Evolutionary conservation across 2,797 vertebrate genomes (phyloP), one percentile per base, ranked within the genome.

Genomic region (Spondyliosoma cantharus): DNA sequence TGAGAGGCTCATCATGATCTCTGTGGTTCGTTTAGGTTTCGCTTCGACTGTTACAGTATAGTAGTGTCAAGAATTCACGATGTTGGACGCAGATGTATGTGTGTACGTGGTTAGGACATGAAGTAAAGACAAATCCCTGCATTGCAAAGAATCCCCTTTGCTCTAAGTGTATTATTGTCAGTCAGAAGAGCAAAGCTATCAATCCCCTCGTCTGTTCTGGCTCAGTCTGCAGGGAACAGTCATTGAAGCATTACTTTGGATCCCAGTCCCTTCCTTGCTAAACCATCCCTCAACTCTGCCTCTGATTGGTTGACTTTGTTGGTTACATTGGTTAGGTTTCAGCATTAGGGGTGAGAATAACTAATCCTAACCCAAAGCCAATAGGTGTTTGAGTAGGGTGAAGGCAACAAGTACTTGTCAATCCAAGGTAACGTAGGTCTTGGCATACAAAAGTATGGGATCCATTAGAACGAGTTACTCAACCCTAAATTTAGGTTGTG

Each of bases 1-100:
- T 59, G 67, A 71, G 62, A 49, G 19, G 62, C 20, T 79, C 24
- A 68, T 80, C 25, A 52, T 16, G 62, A 72, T 25, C 57, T 42
- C 27, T 17, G 54, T 9, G 71, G 14, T 76, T 61, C 64, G 68
- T 64, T 61, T 29, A 43, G 65, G 68, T 78, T 60, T 66, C 42
- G 20, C 49, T 45, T 69, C 78, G 58, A 80, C 52, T 49, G 62
- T 74, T 62, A 16, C 2, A n/a, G 46, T 42, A 49, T 4, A 20
- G 54, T 20, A 58, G 62, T 68, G 29, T 29, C 17, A 6, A 24
- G 72, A 7, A 19, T 67, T 71, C 46, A 56, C 5, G 20, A 43
- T n/a, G 49, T 4, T 42, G 12, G 0, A 0, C 7, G 27, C 1
- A 11, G 48, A 49, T n/a, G 29, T 6, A 5, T 60, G n/a, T 2